Percentiles rank a stretch among this genome's conserved stretches.
Conservation (phyloP, 2,888 invertebrate species). For the Microdon myrmicae region DNA sequence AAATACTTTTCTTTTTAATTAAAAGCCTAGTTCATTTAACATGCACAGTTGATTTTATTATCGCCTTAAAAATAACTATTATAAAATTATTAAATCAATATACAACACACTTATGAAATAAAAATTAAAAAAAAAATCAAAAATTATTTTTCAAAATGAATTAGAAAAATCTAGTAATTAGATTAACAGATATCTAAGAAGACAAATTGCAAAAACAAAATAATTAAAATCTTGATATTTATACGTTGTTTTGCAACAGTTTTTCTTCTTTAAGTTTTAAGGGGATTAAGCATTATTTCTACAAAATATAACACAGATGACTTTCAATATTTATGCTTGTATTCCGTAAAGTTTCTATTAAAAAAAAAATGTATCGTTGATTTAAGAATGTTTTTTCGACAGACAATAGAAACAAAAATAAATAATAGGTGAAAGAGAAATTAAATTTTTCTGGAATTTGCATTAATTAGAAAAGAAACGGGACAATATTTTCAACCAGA, state of each 20-base stretch:
- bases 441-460: slow-evolving; percentile 6
- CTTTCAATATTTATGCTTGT: slow-evolving; percentile 61
- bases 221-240: neutral
- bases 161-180: slow-evolving; percentile 43
- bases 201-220: slow-evolving; percentile 6
- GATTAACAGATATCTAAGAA: slow-evolving; percentile 20
- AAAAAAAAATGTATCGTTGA: slow-evolving; percentile 19
- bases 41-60: slow-evolving; percentile 40
- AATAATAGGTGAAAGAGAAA: too few species aligned
- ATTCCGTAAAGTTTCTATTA: slow-evolving; percentile 48
- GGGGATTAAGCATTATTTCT: slow-evolving; percentile 60
- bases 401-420: too few species aligned
- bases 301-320: slow-evolving; percentile 66
- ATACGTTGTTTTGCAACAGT: slow-evolving; percentile 12
- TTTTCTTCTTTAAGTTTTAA: slow-evolving; percentile 52
- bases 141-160: slow-evolving; percentile 42
- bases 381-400: slow-evolving; percentile 36
- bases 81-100: slow-evolving; percentile 46
- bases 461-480: slow-evolving; percentile 5
- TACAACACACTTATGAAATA: slow-evolving; percentile 41
- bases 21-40: slow-evolving; percentile 9
- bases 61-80: slow-evolving; percentile 34
- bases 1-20: slow-evolving; percentile 9
- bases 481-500: slow-evolving; percentile 15
- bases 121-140: slow-evolving; percentile 31